Conservation (phyloP, 2,113 vertebrate genomes). For the Fulica atra region DNA sequence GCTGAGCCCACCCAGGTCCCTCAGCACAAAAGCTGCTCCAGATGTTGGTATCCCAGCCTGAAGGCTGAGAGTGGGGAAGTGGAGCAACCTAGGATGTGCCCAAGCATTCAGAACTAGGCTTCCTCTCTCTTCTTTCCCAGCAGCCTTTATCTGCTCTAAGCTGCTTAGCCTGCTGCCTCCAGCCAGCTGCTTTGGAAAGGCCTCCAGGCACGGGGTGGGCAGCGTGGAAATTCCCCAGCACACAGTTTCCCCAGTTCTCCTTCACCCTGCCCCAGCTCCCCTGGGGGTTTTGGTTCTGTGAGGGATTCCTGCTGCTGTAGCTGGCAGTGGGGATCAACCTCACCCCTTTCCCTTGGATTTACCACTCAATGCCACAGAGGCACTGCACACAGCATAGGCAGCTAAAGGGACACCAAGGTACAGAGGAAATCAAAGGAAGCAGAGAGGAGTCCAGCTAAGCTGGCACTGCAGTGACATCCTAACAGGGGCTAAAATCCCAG, state of each 20-base stretch:
- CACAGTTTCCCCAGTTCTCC: rapidly evolving
- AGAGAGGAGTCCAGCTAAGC: background rate
- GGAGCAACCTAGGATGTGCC: background rate
- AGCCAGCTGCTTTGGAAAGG: background rate
- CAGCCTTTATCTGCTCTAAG: background rate
- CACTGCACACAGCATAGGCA: background rate
- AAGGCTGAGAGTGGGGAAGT: background rate
- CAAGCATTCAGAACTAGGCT: background rate
- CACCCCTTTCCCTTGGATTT: background rate
- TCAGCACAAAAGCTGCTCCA: background rate
- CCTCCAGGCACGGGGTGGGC: background rate
- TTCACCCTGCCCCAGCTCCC: no score
- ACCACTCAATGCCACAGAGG: background rate
- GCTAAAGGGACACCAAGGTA: background rate
- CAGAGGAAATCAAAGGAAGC: background rate
- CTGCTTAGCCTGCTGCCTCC: background rate
- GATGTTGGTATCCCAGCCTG: rapidly evolving
- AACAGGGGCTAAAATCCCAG: background rate
- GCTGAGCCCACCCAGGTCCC: rapidly evolving
- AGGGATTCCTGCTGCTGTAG: background rate
- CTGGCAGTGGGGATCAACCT: background rate
- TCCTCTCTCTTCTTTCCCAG: background rate
- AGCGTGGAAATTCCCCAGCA: background rate
- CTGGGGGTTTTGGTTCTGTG: background rate
- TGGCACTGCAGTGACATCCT: background rate